A percentile compares a stretch with the other conserved stretches of the same genome.
These are phyloP conservation scores for Criorhina ranunculi DNA, from an alignment of 2,888 invertebrate species.

Conservation along the genomic window DNA sequence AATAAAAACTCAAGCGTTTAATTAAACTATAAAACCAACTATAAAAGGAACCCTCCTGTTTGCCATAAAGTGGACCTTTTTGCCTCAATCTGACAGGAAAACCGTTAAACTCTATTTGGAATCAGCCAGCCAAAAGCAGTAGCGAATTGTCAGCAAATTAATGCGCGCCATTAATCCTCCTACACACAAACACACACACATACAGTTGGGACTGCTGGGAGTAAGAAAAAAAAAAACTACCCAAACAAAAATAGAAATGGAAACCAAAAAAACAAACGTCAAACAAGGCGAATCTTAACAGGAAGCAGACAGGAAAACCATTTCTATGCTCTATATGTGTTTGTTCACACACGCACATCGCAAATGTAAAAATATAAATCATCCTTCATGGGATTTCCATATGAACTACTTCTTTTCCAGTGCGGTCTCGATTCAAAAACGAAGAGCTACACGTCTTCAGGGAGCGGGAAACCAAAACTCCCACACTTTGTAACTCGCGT, in stretches of 20 bases:
- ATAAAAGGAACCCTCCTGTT: not conserved
- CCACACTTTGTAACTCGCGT: no score
- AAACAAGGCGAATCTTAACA: constrained; percentile 52
- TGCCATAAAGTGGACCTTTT: not conserved
- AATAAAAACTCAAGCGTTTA: constrained; percentile 8
- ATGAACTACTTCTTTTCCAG: constrained; percentile 9
- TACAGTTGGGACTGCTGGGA: no score
- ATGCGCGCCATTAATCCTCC: constrained; percentile 60
- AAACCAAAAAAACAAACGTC: constrained; percentile 30
- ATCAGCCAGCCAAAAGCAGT: constrained; percentile 14
- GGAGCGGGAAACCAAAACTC: not conserved
- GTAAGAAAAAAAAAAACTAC: no score
- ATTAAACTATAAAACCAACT: constrained; percentile 32
- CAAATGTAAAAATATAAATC: constrained; percentile 49
- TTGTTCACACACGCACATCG: constrained; percentile 48
- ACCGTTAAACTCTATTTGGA: constrained; percentile 18
- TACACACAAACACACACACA: constrained; percentile 13
- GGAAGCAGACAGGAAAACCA: constrained; percentile 59
- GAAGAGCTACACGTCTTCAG: constrained; percentile 26
- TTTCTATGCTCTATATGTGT: constrained; percentile 38
- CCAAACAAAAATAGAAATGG: not conserved
- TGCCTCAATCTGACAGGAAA: not conserved
- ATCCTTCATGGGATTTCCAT: constrained; percentile 46
- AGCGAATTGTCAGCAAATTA: constrained; percentile 58
- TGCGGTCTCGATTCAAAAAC: constrained; percentile 33